Base-by-base conservation (phyloP, 2,797 vertebrate species). In the Miichthys miiuy region DNA sequence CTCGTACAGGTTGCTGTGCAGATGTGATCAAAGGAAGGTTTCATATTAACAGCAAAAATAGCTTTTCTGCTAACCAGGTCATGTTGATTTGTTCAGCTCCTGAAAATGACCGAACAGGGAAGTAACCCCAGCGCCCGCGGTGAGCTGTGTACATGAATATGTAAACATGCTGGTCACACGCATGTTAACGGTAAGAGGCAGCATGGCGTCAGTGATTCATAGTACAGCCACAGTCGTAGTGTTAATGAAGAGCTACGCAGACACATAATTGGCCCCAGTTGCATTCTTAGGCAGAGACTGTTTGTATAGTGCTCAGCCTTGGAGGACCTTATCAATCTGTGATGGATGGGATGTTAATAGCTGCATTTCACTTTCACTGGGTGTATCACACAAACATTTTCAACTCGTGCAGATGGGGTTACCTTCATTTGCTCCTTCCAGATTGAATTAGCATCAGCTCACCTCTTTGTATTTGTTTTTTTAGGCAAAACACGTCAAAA, bases 11-110 rank as follows among this genome's bases (percentile, higher is more conserved):
- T 63, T 52, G 61, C 75, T 67, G 60, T 55, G 71, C 46, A 55
- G 73, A 82, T 70, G 41, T 41, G 58, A 86, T 84, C 75, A 88
- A 83, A 88, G 77, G 75, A 25, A 65, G 23, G 55, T 5, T 70
- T 64, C 64, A 57, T 63, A 52, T 62, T 50, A 44, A 41, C 25
- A 60, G 20, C 23, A 46, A 44, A 64, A 81, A 68, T 8, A 30
- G 56, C 25, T 64, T 71, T 41, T 56, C 66, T 63, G 34, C 78
- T 67, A 56, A 81, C 79, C 55, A 38, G 83, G 27, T 61, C 68
- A 42, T n/a, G 57, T 68, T 51, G 69, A 84, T 69, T 80, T 62
- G 80, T 83, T 80, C 12, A 51, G 50, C 72, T 38, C 30, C 54
- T 30, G 55, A 55, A 82, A 82, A 77, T 66, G 76, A 68, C 72